These are phyloP conservation scores for Poeciliopsis gracilis DNA, from an alignment of 2,797 vertebrate species.

Conservation along the genomic window DNA sequence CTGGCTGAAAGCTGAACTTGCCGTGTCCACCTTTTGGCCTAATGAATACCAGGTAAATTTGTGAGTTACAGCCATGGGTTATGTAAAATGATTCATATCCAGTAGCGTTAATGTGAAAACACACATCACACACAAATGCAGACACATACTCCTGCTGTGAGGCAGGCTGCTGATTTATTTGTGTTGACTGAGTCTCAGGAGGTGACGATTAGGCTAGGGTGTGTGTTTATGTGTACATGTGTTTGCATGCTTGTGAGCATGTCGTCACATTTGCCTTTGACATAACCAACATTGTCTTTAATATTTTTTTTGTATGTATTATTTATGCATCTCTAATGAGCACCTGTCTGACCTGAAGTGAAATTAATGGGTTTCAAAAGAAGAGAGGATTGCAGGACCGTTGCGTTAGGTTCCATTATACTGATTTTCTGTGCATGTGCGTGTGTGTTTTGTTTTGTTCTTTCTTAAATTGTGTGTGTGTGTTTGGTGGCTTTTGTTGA, in stretches of 20 bases:
- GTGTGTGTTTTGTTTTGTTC: constrained; percentile 11
- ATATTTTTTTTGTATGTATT: constrained; percentile 10
- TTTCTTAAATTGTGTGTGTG: constrained; percentile 28
- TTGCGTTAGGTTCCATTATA: constrained; percentile 4
- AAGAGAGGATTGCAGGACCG: constrained; percentile 1
- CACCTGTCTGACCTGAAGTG: constrained; percentile 12
- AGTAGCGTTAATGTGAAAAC: constrained; percentile 19
- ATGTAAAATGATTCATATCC: constrained; percentile 11
- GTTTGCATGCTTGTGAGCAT: constrained; percentile 11
- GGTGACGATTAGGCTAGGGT: constrained; percentile 58
- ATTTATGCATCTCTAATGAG: constrained; percentile 35
- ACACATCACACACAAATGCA: constrained; percentile 24
- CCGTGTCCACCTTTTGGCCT: constrained; percentile 99
- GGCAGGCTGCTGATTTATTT: constrained; percentile 70
- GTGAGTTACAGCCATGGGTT: background rate
- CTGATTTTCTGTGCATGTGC: constrained; percentile 2
- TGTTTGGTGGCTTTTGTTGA: constrained; percentile 38
- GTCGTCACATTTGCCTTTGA: constrained; percentile 19
- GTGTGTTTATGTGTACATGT: constrained; percentile 14
- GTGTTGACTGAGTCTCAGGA: constrained; percentile 76
- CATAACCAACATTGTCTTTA: constrained; percentile 10
- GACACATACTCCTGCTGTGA: constrained; percentile 41
- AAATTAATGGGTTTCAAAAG: constrained; percentile 5
- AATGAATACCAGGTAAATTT: constrained; percentile 95
- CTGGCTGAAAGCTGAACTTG: constrained; percentile 95